Conservation (phyloP, 2,888 invertebrate species). For the Lamellibrachia satsuma region DNA sequence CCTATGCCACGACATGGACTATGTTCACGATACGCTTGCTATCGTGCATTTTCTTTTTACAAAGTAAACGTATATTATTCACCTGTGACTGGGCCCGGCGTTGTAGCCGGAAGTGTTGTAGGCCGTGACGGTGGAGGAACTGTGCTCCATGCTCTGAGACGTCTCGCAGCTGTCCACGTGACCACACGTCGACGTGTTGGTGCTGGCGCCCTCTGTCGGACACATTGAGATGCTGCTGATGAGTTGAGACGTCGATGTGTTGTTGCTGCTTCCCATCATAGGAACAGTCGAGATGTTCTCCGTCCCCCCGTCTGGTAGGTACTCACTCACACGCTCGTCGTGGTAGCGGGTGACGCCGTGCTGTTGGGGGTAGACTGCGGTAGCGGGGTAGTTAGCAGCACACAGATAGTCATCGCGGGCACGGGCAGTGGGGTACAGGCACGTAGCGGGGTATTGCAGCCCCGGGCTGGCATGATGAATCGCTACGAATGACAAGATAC, state of each 20-base stretch:
- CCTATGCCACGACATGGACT: background rate
- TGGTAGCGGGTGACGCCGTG: background rate
- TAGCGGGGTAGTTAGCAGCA: background rate
- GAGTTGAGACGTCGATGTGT: background rate
- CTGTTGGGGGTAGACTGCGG: background rate
- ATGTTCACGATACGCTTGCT: background rate
- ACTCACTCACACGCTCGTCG: background rate
- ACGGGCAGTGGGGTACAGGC: background rate
- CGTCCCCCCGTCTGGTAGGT: background rate
- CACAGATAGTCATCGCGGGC: background rate
- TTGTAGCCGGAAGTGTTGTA: conserved; percentile 30
- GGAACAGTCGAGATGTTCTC: conserved; percentile 24
- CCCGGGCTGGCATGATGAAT: background rate
- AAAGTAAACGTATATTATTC: background rate
- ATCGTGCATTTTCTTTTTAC: background rate
- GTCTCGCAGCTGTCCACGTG: conserved; percentile 31
- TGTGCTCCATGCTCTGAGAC: conserved; percentile 5
- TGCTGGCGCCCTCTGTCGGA: conserved; percentile 19
- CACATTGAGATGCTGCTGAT: background rate
- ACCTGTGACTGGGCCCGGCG: conserved; percentile 31
- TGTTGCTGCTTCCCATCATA: conserved; percentile 25
- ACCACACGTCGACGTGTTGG: conserved; percentile 28
- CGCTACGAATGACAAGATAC: background rate
- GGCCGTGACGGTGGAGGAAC: conserved; percentile 23
- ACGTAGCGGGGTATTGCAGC: background rate